Percentiles rank a stretch among this genome's conserved stretches.
Evolutionary conservation across 2,888 invertebrate genomes (phyloP).

Genomic region (Pardosa pseudoannulata): DNA sequence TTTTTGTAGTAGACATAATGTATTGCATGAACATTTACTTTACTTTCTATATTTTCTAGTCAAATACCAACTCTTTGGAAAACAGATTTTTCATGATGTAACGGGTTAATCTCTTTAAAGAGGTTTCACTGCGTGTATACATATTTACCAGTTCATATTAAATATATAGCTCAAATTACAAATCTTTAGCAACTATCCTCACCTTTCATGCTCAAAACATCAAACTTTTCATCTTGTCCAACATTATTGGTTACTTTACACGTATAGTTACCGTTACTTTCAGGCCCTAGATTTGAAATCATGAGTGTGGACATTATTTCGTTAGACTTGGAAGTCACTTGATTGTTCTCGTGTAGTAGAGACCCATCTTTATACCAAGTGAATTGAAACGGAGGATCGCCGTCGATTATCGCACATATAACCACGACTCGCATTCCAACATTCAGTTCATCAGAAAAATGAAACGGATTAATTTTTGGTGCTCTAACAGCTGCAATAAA

Average conservation of each 20-base stretch:
- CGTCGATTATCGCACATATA: background rate
- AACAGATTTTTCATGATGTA: too few relatives aligned
- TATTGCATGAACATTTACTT: too few relatives aligned
- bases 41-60: too few relatives aligned
- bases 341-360: background rate
- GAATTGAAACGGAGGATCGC: constrained; percentile 26
- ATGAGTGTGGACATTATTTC: background rate
- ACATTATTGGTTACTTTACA: constrained; percentile 24
- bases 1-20: too few relatives aligned
- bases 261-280: constrained; percentile 41
- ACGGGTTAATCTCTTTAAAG: too few relatives aligned
- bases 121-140: too few relatives aligned
- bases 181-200: too few relatives aligned
- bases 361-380: constrained; percentile 31
- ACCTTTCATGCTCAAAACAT: background rate
- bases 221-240: background rate
- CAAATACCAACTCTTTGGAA: too few relatives aligned
- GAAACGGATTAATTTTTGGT: constrained; percentile 37
- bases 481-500: background rate
- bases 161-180: too few relatives aligned
- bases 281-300: background rate
- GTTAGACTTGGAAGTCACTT: background rate
- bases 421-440: constrained; percentile 19
- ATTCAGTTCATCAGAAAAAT: constrained; percentile 25
- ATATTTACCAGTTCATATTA: too few relatives aligned